Conservation (phyloP, 2,888 invertebrate genomes). For the Heliconius aoede region DNA sequence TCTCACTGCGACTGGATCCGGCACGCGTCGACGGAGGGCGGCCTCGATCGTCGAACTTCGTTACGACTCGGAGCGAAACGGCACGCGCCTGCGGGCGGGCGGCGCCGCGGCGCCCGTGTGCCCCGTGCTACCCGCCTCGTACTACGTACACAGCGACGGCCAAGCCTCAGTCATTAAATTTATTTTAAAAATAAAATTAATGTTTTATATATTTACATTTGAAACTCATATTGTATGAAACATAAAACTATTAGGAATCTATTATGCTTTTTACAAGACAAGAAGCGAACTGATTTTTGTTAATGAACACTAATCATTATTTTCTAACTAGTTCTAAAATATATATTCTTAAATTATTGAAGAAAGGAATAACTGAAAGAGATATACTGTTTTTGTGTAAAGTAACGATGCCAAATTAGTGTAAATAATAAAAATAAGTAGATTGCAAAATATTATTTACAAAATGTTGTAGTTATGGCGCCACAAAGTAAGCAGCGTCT, state of each 20-base stretch:
- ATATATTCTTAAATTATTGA: neutral
- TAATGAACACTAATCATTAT: neutral
- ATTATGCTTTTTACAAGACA: neutral
- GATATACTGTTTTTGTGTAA: neutral
- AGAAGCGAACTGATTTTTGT: neutral
- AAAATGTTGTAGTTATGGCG: neutral
- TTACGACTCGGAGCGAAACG: conserved; percentile 79
- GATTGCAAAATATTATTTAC: conserved; percentile 1
- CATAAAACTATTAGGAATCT: neutral
- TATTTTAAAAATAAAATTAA: conserved; percentile 57
- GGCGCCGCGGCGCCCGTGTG: conserved; percentile 63
- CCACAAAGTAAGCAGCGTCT: neutral
- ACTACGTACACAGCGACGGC: conserved; percentile 60
- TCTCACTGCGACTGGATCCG: conserved; percentile 79
- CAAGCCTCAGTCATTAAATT: conserved; percentile 71
- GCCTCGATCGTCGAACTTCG: conserved; percentile 80
- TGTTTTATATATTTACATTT: conserved; percentile 36
- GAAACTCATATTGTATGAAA: neutral
- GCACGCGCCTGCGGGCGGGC: conserved; percentile 80
- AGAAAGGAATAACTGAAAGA: neutral
- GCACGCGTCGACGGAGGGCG: conserved; percentile 79
- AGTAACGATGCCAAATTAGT: neutral
- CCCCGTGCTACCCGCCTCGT: conserved; percentile 68
- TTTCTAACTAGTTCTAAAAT: neutral
- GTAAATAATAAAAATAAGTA: neutral